A percentile compares a stretch with the other conserved stretches of the same genome.
Evolutionary conservation across 2,888 invertebrate species (phyloP).

Genomic region (Drosophila atroscutellata): DNA sequence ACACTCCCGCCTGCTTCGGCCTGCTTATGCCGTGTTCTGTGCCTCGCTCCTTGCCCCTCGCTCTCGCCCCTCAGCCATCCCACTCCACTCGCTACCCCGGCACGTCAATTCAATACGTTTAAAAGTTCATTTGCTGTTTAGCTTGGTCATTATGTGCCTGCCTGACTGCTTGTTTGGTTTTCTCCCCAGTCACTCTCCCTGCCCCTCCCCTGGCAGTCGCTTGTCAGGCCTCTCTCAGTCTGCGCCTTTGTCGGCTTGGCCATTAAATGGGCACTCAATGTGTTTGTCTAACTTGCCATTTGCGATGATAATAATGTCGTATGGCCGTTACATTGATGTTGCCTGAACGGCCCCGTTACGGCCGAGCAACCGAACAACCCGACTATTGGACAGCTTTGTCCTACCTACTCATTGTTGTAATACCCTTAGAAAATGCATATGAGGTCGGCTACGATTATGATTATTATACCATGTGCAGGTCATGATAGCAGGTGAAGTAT

Average conservation of each 20-base stretch:
- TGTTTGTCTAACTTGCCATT: conserved; percentile 79
- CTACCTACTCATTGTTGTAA: conserved; percentile 33
- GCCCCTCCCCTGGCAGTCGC: conserved; percentile 18
- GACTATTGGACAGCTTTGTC: conserved; percentile 38
- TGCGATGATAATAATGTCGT: conserved; percentile 80
- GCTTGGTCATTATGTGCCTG: conserved; percentile 77
- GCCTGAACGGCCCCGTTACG: conserved; percentile 50
- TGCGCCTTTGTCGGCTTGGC: conserved; percentile 56
- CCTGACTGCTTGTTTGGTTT: conserved; percentile 10
- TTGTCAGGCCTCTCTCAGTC: conserved; percentile 32
- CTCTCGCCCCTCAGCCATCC: background rate
- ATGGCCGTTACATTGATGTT: conserved; percentile 79
- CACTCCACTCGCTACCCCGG: conserved; percentile 1
- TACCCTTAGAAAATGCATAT: conserved; percentile 17
- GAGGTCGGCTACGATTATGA: background rate
- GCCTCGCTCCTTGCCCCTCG: background rate
- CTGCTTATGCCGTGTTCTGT: background rate
- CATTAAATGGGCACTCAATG: conserved; percentile 79
- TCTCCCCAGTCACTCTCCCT: background rate
- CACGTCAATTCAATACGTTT: conserved; percentile 79
- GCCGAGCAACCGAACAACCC: conserved; percentile 28
- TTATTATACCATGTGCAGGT: background rate
- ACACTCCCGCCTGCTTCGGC: background rate
- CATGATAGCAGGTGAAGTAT: background rate
- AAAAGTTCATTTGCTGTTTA: conserved; percentile 81